A percentile compares a stretch with the other conserved stretches of the same genome.
These are phyloP conservation scores for Eretmocerus hayati DNA, from an alignment of 2,888 invertebrate species.

Conservation along the genomic window DNA sequence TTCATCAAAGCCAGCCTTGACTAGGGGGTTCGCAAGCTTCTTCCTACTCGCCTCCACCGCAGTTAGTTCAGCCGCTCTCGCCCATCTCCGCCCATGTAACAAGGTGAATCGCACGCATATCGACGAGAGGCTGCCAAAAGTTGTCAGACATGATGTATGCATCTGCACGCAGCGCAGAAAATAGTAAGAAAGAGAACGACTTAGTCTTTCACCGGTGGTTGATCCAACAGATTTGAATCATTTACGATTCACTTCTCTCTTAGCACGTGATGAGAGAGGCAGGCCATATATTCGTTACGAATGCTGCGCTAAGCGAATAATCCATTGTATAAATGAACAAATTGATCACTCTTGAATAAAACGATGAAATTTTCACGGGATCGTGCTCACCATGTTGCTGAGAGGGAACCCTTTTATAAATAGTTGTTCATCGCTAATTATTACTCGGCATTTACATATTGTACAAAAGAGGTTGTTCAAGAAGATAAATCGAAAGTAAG, in stretches of 20 bases:
- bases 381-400: conserved; percentile 15
- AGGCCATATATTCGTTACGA: conserved; percentile 8
- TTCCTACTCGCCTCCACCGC: conserved; percentile 16
- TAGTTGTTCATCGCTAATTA: conserved; percentile 14
- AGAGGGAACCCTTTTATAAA: conserved; percentile 17
- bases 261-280: neutral
- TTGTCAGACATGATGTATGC: neutral
- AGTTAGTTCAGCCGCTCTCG: conserved; percentile 13
- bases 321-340: conserved; percentile 49
- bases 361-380: conserved; percentile 44
- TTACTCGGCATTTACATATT: conserved; percentile 21
- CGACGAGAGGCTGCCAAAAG: neutral
- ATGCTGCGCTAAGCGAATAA: conserved; percentile 40
- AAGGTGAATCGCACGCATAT: conserved; percentile 14
- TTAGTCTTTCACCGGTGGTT: conserved; percentile 10
- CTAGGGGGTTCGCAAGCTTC: conserved; percentile 36
- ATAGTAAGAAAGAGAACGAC: conserved; percentile 1
- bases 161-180: conserved; percentile 4
- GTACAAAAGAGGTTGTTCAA: conserved; percentile 22
- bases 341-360: conserved; percentile 49
- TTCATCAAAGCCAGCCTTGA: conserved; percentile 52
- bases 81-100: conserved; percentile 18
- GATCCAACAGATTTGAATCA: conserved; percentile 14
- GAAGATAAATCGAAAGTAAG: conserved; percentile 16
- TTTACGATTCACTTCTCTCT: conserved; percentile 6